Conservation (phyloP, 2,113 vertebrate species). For the Hippocampus mohnikei region DNA sequence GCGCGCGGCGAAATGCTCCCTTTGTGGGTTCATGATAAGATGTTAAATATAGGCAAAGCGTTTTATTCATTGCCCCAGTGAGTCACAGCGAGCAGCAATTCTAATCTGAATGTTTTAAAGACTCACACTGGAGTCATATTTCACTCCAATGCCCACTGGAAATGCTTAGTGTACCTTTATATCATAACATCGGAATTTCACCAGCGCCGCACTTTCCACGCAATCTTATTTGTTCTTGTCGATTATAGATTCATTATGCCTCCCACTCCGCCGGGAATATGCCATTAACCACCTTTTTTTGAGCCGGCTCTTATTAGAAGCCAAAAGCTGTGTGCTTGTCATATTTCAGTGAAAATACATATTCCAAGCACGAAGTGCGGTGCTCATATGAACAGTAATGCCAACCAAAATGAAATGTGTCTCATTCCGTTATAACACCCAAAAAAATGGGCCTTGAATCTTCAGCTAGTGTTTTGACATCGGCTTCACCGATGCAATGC, state of each 20-base stretch:
- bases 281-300: conserved; percentile 55
- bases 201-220: conserved; percentile 29
- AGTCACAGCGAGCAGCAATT: conserved; percentile 22
- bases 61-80: conserved; percentile 20
- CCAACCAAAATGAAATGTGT: conserved; percentile 6
- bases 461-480: too few relatives aligned
- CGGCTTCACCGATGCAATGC: neutral
- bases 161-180: neutral
- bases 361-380: conserved; percentile 42
- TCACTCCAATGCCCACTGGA: neutral
- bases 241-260: conserved; percentile 61
- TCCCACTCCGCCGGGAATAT: conserved; percentile 52
- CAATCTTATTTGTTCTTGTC: conserved; percentile 45
- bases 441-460: too few relatives aligned
- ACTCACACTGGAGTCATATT: neutral
- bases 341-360: conserved; percentile 46
- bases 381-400: conserved; percentile 52
- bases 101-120: conserved; percentile 12
- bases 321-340: conserved; percentile 52
- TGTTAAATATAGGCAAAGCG: conserved; percentile 31
- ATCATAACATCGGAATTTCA: neutral
- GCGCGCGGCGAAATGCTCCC: conserved; percentile 24
- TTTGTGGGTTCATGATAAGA: conserved; percentile 48
- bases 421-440: neutral
- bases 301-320: conserved; percentile 49